Evolutionary conservation across 1,140 invertebrate species (phyloP).

Genomic region (Rhynchophorus ferrugineus): DNA sequence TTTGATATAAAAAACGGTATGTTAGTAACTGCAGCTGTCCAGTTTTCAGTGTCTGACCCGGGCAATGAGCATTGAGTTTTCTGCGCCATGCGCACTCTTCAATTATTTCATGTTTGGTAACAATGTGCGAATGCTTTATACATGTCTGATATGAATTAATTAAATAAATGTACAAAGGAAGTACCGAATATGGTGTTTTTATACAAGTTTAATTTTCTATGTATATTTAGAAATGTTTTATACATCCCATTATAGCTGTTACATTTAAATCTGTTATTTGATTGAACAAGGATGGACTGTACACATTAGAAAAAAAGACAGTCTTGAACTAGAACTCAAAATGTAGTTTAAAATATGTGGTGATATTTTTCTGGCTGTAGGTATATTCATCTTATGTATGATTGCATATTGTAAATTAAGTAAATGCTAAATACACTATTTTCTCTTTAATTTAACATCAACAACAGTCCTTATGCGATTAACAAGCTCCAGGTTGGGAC

Average conservation of each 20-base stretch:
- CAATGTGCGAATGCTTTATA: slow-evolving; percentile 51
- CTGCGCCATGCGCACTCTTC: slow-evolving; percentile 25
- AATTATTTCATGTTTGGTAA: slow-evolving; percentile 46
- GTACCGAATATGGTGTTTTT: slow-evolving; percentile 44
- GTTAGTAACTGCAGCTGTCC: slow-evolving; percentile 27
- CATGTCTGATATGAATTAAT: slow-evolving; percentile 47
- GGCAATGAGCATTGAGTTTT: slow-evolving; percentile 7
- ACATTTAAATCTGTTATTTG: slow-evolving; percentile 36
- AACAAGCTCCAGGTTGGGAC: neutral
- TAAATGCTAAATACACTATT: slow-evolving; percentile 42
- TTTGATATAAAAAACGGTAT: slow-evolving; percentile 36
- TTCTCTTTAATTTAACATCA: slow-evolving; percentile 31
- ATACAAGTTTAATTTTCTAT: slow-evolving; percentile 42
- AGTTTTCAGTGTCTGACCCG: slow-evolving; percentile 5
- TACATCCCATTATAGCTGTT: slow-evolving; percentile 41
- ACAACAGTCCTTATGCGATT: neutral
- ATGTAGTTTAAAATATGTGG: slow-evolving; percentile 44
- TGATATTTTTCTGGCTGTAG: slow-evolving; percentile 45
- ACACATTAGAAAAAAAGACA: slow-evolving; percentile 33
- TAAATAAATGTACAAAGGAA: slow-evolving; percentile 51
- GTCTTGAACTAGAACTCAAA: slow-evolving; percentile 38
- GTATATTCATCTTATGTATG: slow-evolving; percentile 42
- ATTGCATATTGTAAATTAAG: slow-evolving; percentile 43
- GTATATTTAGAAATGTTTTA: slow-evolving; percentile 41
- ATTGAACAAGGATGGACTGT: slow-evolving; percentile 37